Conservation (phyloP, 2,113 vertebrate genomes). For the Nipponia nippon region DNA sequence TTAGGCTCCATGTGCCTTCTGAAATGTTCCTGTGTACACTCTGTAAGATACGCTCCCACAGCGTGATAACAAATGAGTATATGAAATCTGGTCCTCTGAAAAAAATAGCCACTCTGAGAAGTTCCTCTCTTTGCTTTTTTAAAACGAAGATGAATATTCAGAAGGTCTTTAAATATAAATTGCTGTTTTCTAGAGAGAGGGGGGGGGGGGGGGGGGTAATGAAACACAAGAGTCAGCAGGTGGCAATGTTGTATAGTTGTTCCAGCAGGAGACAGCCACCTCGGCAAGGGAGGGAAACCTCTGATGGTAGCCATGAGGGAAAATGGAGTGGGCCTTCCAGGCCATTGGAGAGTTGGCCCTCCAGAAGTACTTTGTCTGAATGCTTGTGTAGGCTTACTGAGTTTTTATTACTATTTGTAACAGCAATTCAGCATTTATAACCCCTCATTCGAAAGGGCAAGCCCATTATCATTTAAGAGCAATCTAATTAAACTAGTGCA, state of each 20-base stretch:
- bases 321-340: background rate
- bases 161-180: background rate
- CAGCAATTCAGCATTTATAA: background rate
- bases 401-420: background rate
- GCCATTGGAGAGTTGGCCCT: background rate
- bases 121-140: background rate
- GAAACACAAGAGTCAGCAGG: background rate
- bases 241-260: constrained; percentile 36
- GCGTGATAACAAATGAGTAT: background rate
- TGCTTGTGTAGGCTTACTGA: background rate
- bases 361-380: background rate
- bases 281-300: background rate
- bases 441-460: background rate
- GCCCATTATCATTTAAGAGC: background rate
- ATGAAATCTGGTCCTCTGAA: background rate
- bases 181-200: background rate
- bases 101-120: background rate
- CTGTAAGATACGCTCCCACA: background rate
- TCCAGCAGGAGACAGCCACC: background rate
- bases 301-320: background rate
- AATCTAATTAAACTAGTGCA: constrained; percentile 5
- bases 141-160: background rate
- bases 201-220: background rate
- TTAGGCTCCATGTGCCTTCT: background rate
- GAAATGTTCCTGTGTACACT: background rate